phyloP scores from a whole-genome alignment of 2,113 vertebrate species.

The Odobenus rosmarus region DNA sequence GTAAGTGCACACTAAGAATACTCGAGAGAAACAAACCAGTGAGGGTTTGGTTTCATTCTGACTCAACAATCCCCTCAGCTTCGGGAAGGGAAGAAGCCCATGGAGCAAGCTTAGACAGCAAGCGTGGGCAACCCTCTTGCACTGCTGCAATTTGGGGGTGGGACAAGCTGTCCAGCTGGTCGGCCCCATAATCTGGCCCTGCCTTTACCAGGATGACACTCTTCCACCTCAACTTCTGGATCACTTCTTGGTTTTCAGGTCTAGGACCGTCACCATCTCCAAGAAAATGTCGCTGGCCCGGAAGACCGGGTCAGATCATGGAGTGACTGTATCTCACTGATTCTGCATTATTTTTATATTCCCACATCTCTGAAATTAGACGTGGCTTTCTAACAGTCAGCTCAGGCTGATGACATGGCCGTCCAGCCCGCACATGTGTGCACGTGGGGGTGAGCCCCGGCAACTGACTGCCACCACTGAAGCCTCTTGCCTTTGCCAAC shows the following conservation, averaged over 20 bases:
- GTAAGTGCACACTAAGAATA: not conserved
- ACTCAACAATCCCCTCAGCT: not conserved
- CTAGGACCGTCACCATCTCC: not conserved
- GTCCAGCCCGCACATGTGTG: not conserved
- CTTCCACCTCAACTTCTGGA: not conserved
- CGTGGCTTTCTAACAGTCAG: not conserved
- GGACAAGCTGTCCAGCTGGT: not conserved
- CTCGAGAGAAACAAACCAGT: not conserved
- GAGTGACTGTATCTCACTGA: not conserved
- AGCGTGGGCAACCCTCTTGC: not conserved
- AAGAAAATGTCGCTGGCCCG: not conserved
- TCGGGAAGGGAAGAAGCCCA: not conserved
- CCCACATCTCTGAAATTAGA: not conserved
- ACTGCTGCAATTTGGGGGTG: too few relatives aligned
- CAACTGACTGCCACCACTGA: not conserved
- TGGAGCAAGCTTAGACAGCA: not conserved
- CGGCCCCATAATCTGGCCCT: not conserved
- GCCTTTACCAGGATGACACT: not conserved
- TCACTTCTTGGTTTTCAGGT: not conserved
- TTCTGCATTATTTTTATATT: not conserved
- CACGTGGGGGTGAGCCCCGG: rapidly evolving
- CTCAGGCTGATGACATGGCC: not conserved
- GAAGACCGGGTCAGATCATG: not conserved
- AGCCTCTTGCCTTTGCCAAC: not conserved
- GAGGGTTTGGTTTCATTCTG: not conserved